A percentile compares a stretch with the other conserved stretches of the same genome.
phyloP scores from a whole-genome alignment of 2,888 invertebrate genomes.

The Xylocampa areola region DNA sequence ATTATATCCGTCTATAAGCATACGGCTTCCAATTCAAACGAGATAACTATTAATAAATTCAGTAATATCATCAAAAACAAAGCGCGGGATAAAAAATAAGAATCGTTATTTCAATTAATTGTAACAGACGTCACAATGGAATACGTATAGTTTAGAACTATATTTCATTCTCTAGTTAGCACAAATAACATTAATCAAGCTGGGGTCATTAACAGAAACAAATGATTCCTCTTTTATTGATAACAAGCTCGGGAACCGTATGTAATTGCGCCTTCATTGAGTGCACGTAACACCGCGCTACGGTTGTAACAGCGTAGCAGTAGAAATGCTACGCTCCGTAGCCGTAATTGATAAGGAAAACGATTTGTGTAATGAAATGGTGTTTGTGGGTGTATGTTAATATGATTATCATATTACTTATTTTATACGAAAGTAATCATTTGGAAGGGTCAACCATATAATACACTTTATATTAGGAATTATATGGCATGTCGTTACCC shows the following conservation, averaged over 20 bases:
- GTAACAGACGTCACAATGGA: conserved; percentile 18
- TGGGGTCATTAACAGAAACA: conserved; percentile 47
- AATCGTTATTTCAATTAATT: conserved; percentile 2
- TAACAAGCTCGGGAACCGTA: conserved; percentile 42
- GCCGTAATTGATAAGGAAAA: conserved; percentile 43
- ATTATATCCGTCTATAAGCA: too few species aligned
- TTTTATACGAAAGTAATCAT: conserved; percentile 16
- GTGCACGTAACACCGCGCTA: conserved; percentile 37
- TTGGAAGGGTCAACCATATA: conserved; percentile 8
- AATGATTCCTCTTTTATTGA: conserved; percentile 51
- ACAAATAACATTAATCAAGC: conserved; percentile 46
- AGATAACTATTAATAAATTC: too few species aligned
- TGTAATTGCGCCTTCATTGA: conserved; percentile 50
- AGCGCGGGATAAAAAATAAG: background rate
- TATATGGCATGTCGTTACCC: conserved; percentile 1
- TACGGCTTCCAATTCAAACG: too few species aligned
- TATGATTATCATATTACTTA: conserved; percentile 27
- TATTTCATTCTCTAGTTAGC: conserved; percentile 31
- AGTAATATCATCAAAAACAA: too few species aligned
- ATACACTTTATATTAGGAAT: conserved; percentile 11
- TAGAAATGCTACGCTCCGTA: conserved; percentile 33
- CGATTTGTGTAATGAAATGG: conserved; percentile 38
- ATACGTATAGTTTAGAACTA: conserved; percentile 40
- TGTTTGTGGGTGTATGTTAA: conserved; percentile 18
- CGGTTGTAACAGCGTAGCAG: conserved; percentile 39